A percentile compares a stretch with the other conserved stretches of the same genome.
Conservation (phyloP, 2,888 invertebrate species). For the Blastobasis lacticolella region DNA sequence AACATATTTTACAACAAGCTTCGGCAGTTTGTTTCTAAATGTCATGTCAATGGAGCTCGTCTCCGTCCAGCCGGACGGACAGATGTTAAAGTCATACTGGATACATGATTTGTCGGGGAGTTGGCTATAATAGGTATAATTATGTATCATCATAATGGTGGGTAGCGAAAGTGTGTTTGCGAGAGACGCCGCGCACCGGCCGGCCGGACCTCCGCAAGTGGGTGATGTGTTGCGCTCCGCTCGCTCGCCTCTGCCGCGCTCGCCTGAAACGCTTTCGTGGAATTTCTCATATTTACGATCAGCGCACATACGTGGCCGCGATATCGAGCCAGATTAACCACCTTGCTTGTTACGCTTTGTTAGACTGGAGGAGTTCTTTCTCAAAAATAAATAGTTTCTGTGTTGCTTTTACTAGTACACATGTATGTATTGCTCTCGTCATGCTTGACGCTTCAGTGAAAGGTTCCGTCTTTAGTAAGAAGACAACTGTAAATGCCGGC, state of each 20-base stretch:
- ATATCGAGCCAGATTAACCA: conserved; percentile 31
- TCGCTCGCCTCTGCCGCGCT: conserved; percentile 30
- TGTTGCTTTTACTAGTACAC: conserved; percentile 5
- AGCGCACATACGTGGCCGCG: conserved; percentile 26
- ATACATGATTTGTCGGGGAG: too few species aligned
- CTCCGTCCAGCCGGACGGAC: too few species aligned
- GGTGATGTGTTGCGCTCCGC: conserved; percentile 57
- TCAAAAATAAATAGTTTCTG: conserved; percentile 15
- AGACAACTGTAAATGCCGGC: conserved; percentile 7
- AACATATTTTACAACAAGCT: too few species aligned
- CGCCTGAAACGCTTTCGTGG: conserved; percentile 41
- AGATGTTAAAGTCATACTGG: too few species aligned
- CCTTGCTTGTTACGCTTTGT: conserved; percentile 33
- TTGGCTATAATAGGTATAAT: too few species aligned
- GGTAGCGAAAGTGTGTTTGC: conserved; percentile 50
- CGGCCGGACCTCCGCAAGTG: conserved; percentile 32
- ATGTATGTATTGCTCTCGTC: conserved; percentile 14
- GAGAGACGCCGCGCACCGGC: conserved; percentile 16
- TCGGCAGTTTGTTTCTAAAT: too few species aligned
- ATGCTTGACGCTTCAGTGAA: conserved; percentile 24
- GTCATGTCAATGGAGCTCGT: too few species aligned
- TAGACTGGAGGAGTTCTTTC: conserved; percentile 22
- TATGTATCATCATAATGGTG: conserved; percentile 5
- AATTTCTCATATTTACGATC: conserved; percentile 41
- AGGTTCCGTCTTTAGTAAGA: conserved; percentile 15